Conservation (phyloP, 2,797 vertebrate species). For the Gallirallus australis region DNA sequence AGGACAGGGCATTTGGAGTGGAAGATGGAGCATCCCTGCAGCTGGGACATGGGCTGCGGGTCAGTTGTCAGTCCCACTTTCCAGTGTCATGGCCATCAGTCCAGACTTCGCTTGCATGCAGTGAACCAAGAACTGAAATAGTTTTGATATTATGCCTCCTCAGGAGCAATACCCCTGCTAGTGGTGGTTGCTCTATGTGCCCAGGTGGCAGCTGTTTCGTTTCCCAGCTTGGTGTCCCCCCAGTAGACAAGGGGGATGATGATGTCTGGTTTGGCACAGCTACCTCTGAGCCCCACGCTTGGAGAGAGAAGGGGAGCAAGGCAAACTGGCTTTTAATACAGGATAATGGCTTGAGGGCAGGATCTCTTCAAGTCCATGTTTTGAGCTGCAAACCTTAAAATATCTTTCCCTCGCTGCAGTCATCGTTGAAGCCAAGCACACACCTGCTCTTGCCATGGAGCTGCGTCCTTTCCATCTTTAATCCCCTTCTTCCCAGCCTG, state of each 20-base stretch:
- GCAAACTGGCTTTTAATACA: background rate
- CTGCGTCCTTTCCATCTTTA: fast-evolving
- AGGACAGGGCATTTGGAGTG: fast-evolving
- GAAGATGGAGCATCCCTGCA: background rate
- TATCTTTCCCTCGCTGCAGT: background rate
- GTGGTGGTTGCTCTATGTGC: background rate
- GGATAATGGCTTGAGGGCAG: background rate
- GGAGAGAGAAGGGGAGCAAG: background rate
- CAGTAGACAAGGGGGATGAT: fast-evolving
- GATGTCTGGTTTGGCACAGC: background rate
- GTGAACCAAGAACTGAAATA: background rate
- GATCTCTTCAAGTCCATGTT: background rate
- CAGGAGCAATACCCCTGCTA: background rate
- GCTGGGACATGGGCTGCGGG: background rate
- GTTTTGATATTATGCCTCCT: fast-evolving
- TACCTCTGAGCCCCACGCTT: background rate
- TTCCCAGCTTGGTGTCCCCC: background rate
- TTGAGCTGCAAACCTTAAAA: background rate
- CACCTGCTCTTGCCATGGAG: slow-evolving; percentile 28
- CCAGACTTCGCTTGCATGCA: background rate
- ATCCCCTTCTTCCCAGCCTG: slow-evolving; percentile 24
- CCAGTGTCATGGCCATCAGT: fast-evolving
- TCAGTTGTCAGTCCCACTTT: background rate
- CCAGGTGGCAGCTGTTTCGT: background rate
- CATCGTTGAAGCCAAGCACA: background rate